phyloP scores from a whole-genome alignment of 2,888 invertebrate species.

The Diarsia rubi region DNA sequence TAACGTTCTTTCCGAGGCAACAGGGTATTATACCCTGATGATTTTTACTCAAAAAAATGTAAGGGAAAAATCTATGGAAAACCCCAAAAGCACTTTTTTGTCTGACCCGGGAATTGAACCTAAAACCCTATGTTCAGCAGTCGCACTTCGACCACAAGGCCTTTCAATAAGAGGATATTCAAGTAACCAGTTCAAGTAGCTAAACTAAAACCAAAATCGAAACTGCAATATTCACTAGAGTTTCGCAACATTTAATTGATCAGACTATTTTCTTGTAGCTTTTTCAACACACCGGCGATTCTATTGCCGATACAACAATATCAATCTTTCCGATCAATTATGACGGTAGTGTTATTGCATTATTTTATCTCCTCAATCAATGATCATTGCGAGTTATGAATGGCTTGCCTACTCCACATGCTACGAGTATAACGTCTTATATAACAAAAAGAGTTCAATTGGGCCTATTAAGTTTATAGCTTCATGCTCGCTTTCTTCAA shows the following conservation, averaged over 20 bases:
- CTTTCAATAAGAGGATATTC: too few relatives aligned
- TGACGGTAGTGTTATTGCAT: conserved; percentile 9
- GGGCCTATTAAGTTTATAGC: conserved; percentile 25
- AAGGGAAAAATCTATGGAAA: too few relatives aligned
- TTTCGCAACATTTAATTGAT: conserved; percentile 2
- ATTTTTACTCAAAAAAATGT: too few relatives aligned
- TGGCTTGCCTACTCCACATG: conserved; percentile 24
- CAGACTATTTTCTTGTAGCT: neutral
- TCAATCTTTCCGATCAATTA: conserved; percentile 15
- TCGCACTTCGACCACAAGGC: too few relatives aligned
- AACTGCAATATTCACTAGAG: neutral
- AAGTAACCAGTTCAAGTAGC: too few relatives aligned
- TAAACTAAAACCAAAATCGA: neutral
- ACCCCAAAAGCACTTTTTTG: too few relatives aligned
- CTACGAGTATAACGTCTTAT: conserved; percentile 31
- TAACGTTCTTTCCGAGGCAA: too few relatives aligned
- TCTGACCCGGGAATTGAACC: too few relatives aligned
- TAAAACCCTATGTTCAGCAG: too few relatives aligned
- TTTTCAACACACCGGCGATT: conserved; percentile 21
- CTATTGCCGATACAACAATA: conserved; percentile 15
- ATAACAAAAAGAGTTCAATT: conserved; percentile 38
- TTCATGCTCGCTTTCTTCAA: conserved; percentile 38
- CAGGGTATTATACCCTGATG: too few relatives aligned
- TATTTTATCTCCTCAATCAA: conserved; percentile 43
- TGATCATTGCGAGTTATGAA: conserved; percentile 38